These are phyloP conservation scores for Oostethus manadensis DNA, from an alignment of 2,113 vertebrate genomes.

Conservation along the genomic window DNA sequence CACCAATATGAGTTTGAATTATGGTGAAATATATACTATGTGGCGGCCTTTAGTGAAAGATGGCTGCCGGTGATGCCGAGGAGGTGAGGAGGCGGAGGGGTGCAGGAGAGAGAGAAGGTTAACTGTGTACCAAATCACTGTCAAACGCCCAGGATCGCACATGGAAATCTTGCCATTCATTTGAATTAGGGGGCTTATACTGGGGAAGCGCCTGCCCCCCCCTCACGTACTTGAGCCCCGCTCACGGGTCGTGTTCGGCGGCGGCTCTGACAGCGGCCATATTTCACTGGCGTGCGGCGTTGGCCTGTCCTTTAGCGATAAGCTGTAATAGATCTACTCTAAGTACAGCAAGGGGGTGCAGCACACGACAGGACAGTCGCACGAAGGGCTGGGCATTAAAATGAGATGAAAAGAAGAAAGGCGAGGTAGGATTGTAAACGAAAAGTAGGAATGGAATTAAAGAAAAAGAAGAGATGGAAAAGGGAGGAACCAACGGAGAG, in stretches of 20 bases:
- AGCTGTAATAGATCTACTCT: constrained; percentile 91
- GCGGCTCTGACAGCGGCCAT: constrained; percentile 82
- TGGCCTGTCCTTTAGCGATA: constrained; percentile 85
- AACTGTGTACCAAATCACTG: constrained; percentile 59
- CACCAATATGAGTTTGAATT: too few species aligned
- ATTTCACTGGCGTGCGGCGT: constrained; percentile 78
- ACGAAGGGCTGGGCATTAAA: neutral
- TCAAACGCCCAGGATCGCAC: constrained; percentile 58
- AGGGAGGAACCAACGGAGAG: constrained; percentile 2
- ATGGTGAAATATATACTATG: too few species aligned
- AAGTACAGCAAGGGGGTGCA: constrained; percentile 47
- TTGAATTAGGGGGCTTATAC: constrained; percentile 52
- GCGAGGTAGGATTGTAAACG: neutral
- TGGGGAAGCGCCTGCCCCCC: constrained; percentile 2
- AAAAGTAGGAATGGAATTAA: constrained; percentile 44
- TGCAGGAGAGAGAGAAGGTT: constrained; percentile 37
- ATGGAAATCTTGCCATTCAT: constrained; percentile 62
- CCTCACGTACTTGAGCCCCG: constrained; percentile 28
- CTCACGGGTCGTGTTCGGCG: constrained; percentile 31
- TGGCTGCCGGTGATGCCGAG: constrained; percentile 1
- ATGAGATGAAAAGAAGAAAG: constrained; percentile 45
- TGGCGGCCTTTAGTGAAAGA: too few species aligned
- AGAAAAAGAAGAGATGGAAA: constrained; percentile 4
- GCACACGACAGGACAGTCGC: neutral
- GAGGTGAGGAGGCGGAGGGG: constrained; percentile 21